Base-by-base conservation (phyloP, 2,888 invertebrate genomes). In the Steinernema hermaphroditum region DNA sequence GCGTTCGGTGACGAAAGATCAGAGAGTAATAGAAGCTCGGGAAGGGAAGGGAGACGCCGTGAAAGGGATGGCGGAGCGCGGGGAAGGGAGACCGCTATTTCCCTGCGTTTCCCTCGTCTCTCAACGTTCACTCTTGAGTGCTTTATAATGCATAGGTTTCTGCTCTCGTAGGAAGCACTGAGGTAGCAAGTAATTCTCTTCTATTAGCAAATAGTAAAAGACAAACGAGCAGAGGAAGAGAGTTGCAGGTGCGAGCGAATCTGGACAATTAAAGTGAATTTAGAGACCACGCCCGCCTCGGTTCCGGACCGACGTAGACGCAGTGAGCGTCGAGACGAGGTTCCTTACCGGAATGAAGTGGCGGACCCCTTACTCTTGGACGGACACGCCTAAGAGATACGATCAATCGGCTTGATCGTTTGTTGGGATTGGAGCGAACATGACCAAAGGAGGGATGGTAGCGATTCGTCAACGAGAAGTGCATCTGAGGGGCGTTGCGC, bases 121-220 rank as follows among this genome's bases (percentile, higher is more conserved):
- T 62, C 62, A 62, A 62, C 62, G 62, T 62, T 62, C 29, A 62
- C 62, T 32, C 27, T 62, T 62, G 62, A 62, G 62, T 62, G 62
- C 62, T 62, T 62, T 62, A 62, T 62, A 62, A 62, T 62, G 62
- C 62, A 62, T 62, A 62, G 62, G 62, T 62, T 62, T 62, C 62
- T 62, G 62, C 62, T 16, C 62, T 62, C 62, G 62, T 62, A 62
- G 32, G 27, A 62, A 62, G 62, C 62, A 27, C 32, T 62, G 62
- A 62, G 4, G 62, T 34, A 62, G 32, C 62, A 29, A 62, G 29
- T 62, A 62, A 62, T 62, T 62, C 32, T 32, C 32, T 62, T 62
- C 62, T 29, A 62, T 62, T 62, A 62, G 62, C 16, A 62, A 62
- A 50, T 34, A 62, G 32, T 29, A 32, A 62, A 14, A 34, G 62